These are phyloP conservation scores for Elanus axillaris DNA, from an alignment of 2,113 vertebrate species.

Conservation along the genomic window DNA sequence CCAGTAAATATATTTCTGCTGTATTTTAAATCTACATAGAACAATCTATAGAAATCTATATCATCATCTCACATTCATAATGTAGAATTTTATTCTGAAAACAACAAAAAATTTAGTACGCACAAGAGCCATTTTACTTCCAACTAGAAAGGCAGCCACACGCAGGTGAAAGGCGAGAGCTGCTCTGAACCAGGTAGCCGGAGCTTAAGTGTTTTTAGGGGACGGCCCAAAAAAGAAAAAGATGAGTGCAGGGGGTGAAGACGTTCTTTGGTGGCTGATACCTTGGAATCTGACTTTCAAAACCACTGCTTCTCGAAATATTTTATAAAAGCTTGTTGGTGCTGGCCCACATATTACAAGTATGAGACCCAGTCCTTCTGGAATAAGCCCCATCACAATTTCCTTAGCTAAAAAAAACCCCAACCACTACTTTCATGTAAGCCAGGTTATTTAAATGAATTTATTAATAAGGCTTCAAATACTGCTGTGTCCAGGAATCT, in stretches of 20 bases:
- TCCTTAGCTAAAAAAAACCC: background rate
- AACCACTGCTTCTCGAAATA: background rate
- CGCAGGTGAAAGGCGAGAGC: fast-evolving
- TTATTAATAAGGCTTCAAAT: background rate
- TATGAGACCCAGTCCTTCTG: fast-evolving
- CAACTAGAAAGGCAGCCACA: background rate
- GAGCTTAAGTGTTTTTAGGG: background rate
- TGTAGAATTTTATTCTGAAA: background rate
- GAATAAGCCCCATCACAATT: background rate
- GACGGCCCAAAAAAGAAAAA: background rate
- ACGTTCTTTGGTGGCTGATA: background rate
- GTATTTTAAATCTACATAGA: background rate
- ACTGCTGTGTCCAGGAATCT: background rate
- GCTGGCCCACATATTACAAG: background rate
- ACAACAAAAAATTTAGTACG: background rate
- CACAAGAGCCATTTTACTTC: background rate
- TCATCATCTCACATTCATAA: background rate
- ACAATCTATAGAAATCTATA: background rate
- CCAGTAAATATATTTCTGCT: background rate
- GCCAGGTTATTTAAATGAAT: background rate
- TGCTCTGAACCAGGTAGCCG: background rate
- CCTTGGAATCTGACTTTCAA: background rate
- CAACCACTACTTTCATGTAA: background rate
- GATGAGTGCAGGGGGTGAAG: background rate
- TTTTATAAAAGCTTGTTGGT: background rate